A percentile compares a stretch with the other conserved stretches of the same genome.
Conservation (phyloP, 2,113 vertebrate genomes). For the Hystrix cristata region DNA sequence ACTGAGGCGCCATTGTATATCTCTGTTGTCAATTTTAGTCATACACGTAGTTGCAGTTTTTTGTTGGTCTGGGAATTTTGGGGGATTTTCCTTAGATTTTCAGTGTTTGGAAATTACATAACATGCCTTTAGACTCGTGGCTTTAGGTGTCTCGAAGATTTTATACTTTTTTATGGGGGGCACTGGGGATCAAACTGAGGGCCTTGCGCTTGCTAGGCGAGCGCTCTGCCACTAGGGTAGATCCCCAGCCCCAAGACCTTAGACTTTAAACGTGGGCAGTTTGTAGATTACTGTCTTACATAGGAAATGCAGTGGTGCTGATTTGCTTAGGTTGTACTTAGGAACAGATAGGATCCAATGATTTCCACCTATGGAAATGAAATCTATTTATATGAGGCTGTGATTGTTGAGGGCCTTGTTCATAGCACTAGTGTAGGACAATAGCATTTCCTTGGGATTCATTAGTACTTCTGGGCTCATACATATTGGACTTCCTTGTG, state of each 20-base stretch:
- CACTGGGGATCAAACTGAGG: no score
- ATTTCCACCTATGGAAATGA: neutral
- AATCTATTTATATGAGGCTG: neutral
- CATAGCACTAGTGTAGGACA: neutral
- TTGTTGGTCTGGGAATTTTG: neutral
- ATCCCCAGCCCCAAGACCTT: neutral
- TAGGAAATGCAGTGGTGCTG: neutral
- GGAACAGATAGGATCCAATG: neutral
- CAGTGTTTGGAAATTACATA: slow-evolving; percentile 2
- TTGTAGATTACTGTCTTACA: neutral
- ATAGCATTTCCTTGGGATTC: neutral
- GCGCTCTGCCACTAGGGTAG: no score
- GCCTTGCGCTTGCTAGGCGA: no score
- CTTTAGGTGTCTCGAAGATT: neutral
- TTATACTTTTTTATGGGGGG: no score
- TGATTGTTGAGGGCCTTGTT: neutral
- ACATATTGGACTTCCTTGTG: neutral
- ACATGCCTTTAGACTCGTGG: neutral
- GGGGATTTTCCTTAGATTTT: neutral
- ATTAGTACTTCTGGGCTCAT: neutral
- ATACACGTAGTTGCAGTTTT: neutral
- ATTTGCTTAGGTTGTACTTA: neutral
- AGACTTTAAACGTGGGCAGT: neutral
- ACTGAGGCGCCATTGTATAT: neutral
- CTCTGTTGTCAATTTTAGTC: neutral